These are phyloP conservation scores for Odontomyia ornata DNA, from an alignment of 2,888 invertebrate species.

Conservation along the genomic window DNA sequence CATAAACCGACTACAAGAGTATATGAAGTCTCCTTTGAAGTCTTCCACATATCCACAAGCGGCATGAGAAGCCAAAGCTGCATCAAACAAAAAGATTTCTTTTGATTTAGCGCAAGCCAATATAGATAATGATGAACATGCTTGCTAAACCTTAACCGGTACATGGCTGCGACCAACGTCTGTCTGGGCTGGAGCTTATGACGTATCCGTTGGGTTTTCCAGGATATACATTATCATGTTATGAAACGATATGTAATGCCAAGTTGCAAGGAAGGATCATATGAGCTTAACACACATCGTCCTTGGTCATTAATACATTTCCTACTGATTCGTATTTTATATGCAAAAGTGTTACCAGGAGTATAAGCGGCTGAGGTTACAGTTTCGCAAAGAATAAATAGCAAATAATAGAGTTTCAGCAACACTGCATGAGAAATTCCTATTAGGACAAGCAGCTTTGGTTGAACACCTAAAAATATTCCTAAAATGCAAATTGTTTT, in stretches of 20 bases:
- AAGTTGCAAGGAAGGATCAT: background rate
- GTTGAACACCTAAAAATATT: too few relatives aligned
- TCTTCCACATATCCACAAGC: background rate
- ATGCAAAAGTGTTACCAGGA: background rate
- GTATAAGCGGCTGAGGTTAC: too few relatives aligned
- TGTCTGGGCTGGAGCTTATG: background rate
- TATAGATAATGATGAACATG: background rate
- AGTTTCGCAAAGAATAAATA: too few relatives aligned
- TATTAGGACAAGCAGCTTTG: too few relatives aligned
- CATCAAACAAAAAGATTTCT: background rate
- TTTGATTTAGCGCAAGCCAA: background rate
- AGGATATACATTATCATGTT: background rate
- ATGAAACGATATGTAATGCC: background rate
- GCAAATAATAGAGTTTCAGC: too few relatives aligned
- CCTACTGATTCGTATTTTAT: background rate
- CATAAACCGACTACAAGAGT: background rate
- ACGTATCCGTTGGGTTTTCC: background rate
- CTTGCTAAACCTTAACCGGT: background rate
- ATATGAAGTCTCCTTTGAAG: too few relatives aligned
- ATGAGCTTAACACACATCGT: slow-evolving; percentile 1
- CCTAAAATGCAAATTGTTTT: too few relatives aligned
- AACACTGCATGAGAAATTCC: too few relatives aligned
- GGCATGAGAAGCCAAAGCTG: background rate
- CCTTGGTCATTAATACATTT: background rate
- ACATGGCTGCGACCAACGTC: background rate